Evolutionary conservation across 2,888 invertebrate genomes (phyloP).

Genomic region (Silvanus unidentatus): DNA sequence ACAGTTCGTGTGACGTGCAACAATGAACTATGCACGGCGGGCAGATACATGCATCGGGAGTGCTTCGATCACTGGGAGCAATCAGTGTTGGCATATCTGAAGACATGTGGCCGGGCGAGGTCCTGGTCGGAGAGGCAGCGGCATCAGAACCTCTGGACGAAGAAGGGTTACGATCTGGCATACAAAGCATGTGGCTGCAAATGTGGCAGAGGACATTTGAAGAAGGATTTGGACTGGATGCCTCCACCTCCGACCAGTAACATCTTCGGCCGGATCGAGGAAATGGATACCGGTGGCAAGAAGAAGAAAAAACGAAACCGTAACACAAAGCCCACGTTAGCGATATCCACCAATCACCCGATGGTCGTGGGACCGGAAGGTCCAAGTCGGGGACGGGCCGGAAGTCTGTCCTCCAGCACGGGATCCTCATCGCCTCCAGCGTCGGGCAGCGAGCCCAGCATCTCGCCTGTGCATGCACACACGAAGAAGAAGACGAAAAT

Average conservation of each 20-base stretch:
- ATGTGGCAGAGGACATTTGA: conserved; percentile 86
- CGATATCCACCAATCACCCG: conserved; percentile 51
- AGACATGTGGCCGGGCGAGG: conserved; percentile 84
- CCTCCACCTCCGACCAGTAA: conserved; percentile 58
- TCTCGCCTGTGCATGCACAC: conserved; percentile 63
- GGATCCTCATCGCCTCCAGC: conserved; percentile 76
- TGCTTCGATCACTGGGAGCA: conserved; percentile 95
- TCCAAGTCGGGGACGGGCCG: conserved; percentile 56
- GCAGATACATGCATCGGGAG: conserved; percentile 91
- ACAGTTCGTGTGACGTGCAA: conserved; percentile 88
- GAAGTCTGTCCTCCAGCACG: conserved; percentile 70
- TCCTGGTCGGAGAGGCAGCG: conserved; percentile 94
- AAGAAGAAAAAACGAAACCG: conserved; percentile 63
- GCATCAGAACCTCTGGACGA: conserved; percentile 94
- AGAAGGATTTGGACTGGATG: conserved; percentile 91
- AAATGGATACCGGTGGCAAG: conserved; percentile 51
- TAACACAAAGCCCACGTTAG: conserved; percentile 52
- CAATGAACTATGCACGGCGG: conserved; percentile 84
- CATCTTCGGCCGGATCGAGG: conserved; percentile 49
- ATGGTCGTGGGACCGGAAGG: conserved; percentile 44
- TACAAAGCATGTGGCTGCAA: conserved; percentile 93
- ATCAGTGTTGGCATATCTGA: conserved; percentile 79
- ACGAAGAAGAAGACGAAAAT: conserved; percentile 61
- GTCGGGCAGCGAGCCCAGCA: conserved; percentile 68
- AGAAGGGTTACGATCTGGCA: conserved; percentile 94